These are phyloP conservation scores for Enteromius trimaculatus DNA, from an alignment of 2,797 vertebrate genomes.

Conservation along the genomic window DNA sequence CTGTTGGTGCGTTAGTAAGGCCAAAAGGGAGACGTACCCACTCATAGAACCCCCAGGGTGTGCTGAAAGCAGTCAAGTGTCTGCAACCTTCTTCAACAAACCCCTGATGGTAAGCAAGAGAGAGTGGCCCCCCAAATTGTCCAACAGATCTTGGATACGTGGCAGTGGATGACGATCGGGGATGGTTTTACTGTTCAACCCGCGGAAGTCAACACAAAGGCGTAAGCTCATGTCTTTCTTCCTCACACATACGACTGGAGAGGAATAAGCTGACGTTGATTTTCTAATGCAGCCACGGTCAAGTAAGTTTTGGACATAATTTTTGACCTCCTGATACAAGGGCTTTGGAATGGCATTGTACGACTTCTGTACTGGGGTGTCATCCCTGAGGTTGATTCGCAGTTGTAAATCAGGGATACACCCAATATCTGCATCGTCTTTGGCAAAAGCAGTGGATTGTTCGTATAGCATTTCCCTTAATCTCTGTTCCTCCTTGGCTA, in stretches of 20 bases:
- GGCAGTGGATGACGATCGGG: neutral
- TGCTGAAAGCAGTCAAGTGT: too few relatives aligned
- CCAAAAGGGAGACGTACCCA: too few relatives aligned
- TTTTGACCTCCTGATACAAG: neutral
- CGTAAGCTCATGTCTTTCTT: neutral
- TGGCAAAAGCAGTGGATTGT: neutral
- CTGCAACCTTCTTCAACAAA: too few relatives aligned
- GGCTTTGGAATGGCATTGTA: neutral
- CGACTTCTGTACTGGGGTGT: neutral
- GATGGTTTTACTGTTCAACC: neutral
- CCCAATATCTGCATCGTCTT: neutral
- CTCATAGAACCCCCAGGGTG: too few relatives aligned
- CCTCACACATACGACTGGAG: neutral
- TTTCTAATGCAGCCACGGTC: neutral
- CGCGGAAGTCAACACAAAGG: neutral
- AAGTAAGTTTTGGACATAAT: neutral
- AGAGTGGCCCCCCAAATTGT: neutral
- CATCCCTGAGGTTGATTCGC: neutral
- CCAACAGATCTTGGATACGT: neutral
- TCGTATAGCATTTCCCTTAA: neutral
- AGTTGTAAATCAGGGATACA: neutral
- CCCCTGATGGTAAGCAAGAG: neutral
- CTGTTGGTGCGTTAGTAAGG: neutral
- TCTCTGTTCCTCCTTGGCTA: too few relatives aligned
- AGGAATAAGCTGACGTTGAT: neutral